These are phyloP conservation scores for Myiotriccus ornatus DNA, from an alignment of 2,797 vertebrate genomes.

Conservation along the genomic window DNA sequence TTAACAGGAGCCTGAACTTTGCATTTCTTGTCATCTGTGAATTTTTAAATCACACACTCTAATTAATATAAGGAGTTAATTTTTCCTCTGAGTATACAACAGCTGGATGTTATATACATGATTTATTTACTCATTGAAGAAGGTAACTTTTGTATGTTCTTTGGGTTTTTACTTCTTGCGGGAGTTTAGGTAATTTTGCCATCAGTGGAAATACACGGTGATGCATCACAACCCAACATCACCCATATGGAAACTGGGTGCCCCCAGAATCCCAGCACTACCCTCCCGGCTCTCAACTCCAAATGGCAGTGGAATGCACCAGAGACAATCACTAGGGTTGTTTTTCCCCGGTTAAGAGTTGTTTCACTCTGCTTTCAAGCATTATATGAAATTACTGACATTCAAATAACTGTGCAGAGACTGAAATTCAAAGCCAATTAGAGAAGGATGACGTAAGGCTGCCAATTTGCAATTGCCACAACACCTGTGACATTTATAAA, in stretches of 20 bases:
- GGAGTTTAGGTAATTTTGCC: neutral
- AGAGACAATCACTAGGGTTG: neutral
- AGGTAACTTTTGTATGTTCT: neutral
- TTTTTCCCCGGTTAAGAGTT: neutral
- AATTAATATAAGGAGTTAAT: neutral
- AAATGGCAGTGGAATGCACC: neutral
- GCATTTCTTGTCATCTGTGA: neutral
- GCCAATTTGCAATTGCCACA: conserved; percentile 54
- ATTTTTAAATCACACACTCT: neutral
- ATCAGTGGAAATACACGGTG: neutral
- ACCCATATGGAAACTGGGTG: rapidly evolving
- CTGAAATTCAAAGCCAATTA: conserved; percentile 49
- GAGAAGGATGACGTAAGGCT: conserved; percentile 13
- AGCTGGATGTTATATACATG: neutral
- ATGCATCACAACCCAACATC: rapidly evolving
- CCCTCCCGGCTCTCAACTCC: neutral
- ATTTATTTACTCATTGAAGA: neutral
- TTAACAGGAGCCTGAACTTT: neutral
- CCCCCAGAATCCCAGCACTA: neutral
- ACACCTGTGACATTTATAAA: conserved; percentile 58
- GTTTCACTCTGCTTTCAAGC: conserved; percentile 17
- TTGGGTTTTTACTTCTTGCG: neutral
- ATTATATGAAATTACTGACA: neutral
- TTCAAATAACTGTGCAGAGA: conserved; percentile 5
- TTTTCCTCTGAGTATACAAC: neutral